A percentile compares a stretch with the other conserved stretches of the same genome.
phyloP scores from a whole-genome alignment of 2,888 invertebrate species.

The Phymatocera aterrima region DNA sequence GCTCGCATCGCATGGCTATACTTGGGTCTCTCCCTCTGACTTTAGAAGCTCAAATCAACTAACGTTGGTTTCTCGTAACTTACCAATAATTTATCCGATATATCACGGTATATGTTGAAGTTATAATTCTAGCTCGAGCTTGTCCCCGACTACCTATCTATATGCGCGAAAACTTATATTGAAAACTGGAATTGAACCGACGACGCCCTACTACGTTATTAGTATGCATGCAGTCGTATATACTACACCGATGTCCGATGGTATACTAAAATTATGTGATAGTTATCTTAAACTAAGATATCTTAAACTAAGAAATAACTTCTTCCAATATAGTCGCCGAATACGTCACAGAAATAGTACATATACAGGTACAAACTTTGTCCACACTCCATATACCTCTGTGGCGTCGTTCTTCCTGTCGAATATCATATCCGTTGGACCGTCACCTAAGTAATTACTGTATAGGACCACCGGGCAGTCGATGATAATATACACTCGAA shows the following conservation, averaged over 20 bases:
- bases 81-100: conserved; percentile 38
- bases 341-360: background rate
- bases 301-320: no score
- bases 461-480: background rate
- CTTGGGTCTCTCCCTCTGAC: no score
- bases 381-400: background rate
- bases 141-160: background rate
- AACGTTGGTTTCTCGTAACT: conserved; percentile 19
- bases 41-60: conserved; percentile 10
- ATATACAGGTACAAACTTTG: background rate
- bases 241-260: no score
- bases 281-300: no score
- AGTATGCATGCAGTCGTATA: no score
- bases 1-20: background rate
- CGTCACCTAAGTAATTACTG: conserved; percentile 3
- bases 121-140: conserved; percentile 8
- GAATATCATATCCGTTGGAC: no score
- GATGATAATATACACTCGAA: no score
- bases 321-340: background rate
- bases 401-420: conserved; percentile 3
- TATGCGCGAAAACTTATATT: background rate
- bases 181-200: background rate
- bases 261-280: no score
- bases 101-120: conserved; percentile 2
- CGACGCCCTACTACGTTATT: no score